phyloP scores from a whole-genome alignment of 2,888 invertebrate species.

The Ormyrus rosae region DNA sequence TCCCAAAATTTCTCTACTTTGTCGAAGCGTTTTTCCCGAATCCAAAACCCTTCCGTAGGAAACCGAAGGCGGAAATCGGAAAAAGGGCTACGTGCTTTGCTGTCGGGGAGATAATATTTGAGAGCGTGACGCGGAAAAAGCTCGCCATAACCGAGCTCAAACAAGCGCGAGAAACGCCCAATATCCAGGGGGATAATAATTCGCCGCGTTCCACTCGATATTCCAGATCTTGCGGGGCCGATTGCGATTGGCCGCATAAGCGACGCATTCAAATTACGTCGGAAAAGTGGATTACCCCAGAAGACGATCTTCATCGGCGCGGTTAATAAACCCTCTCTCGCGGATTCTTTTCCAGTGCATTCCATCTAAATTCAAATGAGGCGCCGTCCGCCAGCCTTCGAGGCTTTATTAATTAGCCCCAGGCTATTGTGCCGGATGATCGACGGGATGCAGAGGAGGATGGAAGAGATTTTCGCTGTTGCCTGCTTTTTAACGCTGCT shows the following conservation, averaged over 20 bases:
- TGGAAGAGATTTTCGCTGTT: not conserved
- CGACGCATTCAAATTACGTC: constrained; percentile 29
- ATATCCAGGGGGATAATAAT: constrained; percentile 22
- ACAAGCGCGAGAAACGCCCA: not conserved
- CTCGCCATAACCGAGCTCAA: not conserved
- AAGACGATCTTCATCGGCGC: not conserved
- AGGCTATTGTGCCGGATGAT: constrained; percentile 16
- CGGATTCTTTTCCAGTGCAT: constrained; percentile 25
- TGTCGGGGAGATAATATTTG: too few species aligned
- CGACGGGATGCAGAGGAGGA: not conserved
- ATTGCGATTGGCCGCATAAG: constrained; percentile 36
- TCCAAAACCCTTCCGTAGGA: not conserved
- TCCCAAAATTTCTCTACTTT: too few species aligned
- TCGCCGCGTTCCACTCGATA: constrained; percentile 36
- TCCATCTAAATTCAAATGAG: constrained; percentile 56
- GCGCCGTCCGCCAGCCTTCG: not conserved
- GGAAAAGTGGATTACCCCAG: constrained; percentile 32
- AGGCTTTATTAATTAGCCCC: constrained; percentile 38
- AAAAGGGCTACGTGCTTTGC: not conserved
- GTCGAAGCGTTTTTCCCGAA: too few species aligned
- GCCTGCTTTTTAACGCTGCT: not conserved
- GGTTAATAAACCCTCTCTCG: constrained; percentile 29
- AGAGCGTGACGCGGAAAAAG: too few species aligned
- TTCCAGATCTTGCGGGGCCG: constrained; percentile 24
- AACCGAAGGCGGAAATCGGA: not conserved